phyloP scores from a whole-genome alignment of 2,888 invertebrate species.

The Eucriotettix oculatus region DNA sequence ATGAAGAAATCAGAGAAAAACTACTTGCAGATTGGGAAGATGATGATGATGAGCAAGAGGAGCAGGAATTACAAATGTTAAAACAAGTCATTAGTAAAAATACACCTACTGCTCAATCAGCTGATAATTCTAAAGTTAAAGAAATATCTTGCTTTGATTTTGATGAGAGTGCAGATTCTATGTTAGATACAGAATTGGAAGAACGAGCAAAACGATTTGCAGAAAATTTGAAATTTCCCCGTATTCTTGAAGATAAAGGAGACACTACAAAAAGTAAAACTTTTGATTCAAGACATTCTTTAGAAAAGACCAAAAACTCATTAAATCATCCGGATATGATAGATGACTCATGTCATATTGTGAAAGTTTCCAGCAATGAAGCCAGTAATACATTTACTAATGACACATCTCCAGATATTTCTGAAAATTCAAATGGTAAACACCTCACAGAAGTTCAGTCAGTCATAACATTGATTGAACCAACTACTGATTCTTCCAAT shows the following conservation, averaged over 20 bases:
- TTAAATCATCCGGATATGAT: background rate
- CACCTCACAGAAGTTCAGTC: background rate
- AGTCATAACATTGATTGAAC: background rate
- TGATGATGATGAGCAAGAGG: conserved; percentile 31
- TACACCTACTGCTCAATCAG: background rate
- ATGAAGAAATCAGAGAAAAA: conserved; percentile 47
- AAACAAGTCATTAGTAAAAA: conserved; percentile 17
- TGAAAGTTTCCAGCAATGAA: conserved; percentile 8
- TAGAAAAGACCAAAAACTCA: conserved; percentile 15
- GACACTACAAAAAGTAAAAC: conserved; percentile 22
- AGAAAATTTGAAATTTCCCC: conserved; percentile 42
- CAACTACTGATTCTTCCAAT: background rate
- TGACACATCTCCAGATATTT: background rate
- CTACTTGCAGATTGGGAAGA: conserved; percentile 67
- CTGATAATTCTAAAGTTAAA: conserved; percentile 3
- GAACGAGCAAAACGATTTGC: conserved; percentile 25
- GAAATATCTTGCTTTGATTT: conserved; percentile 60
- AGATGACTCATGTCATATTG: conserved; percentile 7
- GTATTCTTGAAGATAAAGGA: conserved; percentile 25
- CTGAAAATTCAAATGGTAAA: background rate
- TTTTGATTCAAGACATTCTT: conserved; percentile 15
- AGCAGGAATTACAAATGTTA: conserved; percentile 11
- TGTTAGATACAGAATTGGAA: conserved; percentile 27
- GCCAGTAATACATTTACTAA: background rate
- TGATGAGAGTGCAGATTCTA: conserved; percentile 49